Percentiles rank a stretch among this genome's conserved stretches.
Conservation (phyloP, 2,113 vertebrate genomes). For the Spermophilus dauricus region DNA sequence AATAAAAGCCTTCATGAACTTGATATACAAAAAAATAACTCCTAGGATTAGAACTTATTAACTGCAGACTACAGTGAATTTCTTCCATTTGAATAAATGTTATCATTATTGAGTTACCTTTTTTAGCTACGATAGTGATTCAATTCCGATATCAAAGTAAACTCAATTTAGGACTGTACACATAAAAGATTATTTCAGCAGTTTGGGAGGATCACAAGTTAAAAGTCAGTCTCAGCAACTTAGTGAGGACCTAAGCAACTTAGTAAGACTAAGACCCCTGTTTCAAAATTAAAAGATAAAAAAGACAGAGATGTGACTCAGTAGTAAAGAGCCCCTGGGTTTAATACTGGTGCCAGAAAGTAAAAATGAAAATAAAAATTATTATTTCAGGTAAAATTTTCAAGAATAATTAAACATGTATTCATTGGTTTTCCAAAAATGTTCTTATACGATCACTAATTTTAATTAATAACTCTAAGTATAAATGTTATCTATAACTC, state of each 20-base stretch:
- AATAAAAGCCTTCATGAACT: neutral
- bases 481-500: neutral
- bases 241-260: neutral
- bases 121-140: neutral
- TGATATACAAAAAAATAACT: neutral
- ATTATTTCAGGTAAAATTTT: neutral
- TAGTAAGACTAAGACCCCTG: no score
- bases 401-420: neutral
- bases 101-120: neutral
- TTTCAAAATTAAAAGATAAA: neutral
- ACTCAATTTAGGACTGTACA: neutral
- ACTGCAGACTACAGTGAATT: neutral
- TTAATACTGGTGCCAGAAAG: neutral
- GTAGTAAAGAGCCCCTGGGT: no score
- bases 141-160: constrained; percentile 33
- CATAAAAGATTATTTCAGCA: neutral
- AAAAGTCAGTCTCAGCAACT: neutral
- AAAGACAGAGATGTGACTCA: no score
- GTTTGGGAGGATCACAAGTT: neutral
- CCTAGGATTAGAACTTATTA: neutral
- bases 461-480: constrained; percentile 19
- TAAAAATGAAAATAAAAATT: no score
- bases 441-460: neutral
- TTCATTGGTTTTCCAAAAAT: neutral
- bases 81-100: neutral